Conservation (phyloP, 2,888 invertebrate genomes). For the Eustalomyia histrio region DNA sequence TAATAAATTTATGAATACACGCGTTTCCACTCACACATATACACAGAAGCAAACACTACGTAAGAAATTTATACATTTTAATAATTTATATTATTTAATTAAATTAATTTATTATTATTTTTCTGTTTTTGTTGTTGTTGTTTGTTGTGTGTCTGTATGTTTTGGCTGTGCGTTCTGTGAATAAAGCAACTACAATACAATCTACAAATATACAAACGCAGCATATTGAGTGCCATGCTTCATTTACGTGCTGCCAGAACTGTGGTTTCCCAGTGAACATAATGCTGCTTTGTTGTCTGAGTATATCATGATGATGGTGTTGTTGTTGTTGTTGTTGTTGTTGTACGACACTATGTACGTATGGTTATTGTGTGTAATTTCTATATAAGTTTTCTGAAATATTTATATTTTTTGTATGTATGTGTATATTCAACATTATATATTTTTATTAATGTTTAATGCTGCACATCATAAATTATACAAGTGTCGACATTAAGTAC, state of each 20-base stretch:
- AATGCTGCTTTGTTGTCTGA: conserved; percentile 58
- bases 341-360: neutral
- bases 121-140: conserved; percentile 66
- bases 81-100: conserved; percentile 75
- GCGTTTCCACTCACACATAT: conserved; percentile 40
- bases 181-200: neutral
- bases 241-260: conserved; percentile 59
- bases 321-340: conserved; percentile 22
- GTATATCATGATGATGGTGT: conserved; percentile 7
- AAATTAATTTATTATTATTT: conserved; percentile 75
- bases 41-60: conserved; percentile 34
- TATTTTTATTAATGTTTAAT: conserved; percentile 75
- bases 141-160: neutral
- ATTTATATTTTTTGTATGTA: conserved; percentile 4
- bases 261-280: conserved; percentile 61
- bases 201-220: conserved; percentile 32
- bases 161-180: conserved; percentile 23
- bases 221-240: conserved; percentile 56
- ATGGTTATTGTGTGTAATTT: conserved; percentile 34
- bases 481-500: conserved; percentile 68
- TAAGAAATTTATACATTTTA: conserved; percentile 66
- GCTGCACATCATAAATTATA: conserved; percentile 77
- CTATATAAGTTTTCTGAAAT: conserved; percentile 45
- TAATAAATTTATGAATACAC: conserved; percentile 64
- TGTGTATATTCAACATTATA: conserved; percentile 63